These are phyloP conservation scores for Bugula neritina DNA, from an alignment of 2,888 invertebrate genomes.

Conservation along the genomic window DNA sequence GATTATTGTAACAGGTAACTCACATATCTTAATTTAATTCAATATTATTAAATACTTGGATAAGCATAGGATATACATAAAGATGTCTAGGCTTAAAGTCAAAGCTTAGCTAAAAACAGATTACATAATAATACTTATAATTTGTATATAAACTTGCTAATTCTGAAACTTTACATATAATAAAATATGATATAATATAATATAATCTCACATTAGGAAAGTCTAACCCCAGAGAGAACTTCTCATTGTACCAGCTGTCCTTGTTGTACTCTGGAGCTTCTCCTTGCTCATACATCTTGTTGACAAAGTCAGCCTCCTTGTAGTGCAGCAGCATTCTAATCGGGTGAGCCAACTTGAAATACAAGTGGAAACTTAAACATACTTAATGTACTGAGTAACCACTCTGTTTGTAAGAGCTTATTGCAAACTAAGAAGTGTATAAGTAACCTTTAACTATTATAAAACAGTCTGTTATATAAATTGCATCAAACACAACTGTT, in stretches of 20 bases:
- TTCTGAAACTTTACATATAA: no score
- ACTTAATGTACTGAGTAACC: no score
- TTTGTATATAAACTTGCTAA: no score
- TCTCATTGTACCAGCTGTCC: constrained; percentile 49
- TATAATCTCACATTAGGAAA: constrained; percentile 55
- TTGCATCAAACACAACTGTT: no score
- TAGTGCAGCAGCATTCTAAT: constrained; percentile 53
- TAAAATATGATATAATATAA: no score
- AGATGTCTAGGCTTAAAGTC: no score
- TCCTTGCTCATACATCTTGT: constrained; percentile 52
- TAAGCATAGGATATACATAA: neutral
- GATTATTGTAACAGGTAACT: neutral
- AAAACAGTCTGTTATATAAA: no score
- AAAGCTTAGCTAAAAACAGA: no score
- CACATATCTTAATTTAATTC: neutral
- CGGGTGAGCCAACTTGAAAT: constrained; percentile 53
- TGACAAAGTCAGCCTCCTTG: constrained; percentile 53
- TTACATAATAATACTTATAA: no score
- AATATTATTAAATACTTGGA: neutral
- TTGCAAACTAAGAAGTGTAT: no score
- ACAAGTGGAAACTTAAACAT: no score
- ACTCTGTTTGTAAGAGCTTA: no score
- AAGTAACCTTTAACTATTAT: neutral
- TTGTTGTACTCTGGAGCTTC: constrained; percentile 52
- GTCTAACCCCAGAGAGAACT: constrained; percentile 43